Conservation (phyloP, 1,140 invertebrate genomes). For the Orchesella cincta region DNA sequence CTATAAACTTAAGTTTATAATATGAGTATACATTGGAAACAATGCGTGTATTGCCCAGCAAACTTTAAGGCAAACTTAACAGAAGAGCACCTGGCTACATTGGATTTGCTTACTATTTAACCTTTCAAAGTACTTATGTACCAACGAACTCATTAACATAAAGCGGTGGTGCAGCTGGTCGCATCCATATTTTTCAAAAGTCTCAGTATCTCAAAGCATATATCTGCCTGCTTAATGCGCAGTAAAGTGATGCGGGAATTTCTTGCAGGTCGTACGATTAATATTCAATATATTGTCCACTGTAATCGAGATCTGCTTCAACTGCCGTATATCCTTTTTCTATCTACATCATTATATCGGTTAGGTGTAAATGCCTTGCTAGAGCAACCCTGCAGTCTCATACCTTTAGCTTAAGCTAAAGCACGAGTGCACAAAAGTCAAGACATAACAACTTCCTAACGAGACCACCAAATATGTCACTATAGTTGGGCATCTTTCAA, state of each 20-base stretch:
- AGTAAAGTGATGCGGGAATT: neutral
- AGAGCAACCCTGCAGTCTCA: too few species aligned
- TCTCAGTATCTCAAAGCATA: neutral
- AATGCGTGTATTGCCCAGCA: neutral
- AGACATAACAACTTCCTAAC: too few species aligned
- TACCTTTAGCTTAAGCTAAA: neutral
- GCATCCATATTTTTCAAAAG: neutral
- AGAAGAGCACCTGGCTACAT: neutral
- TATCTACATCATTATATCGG: too few species aligned
- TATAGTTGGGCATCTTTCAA: too few species aligned
- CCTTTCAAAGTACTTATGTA: neutral
- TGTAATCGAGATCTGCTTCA: neutral
- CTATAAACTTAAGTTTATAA: slow-evolving; percentile 21
- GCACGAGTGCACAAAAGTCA: too few species aligned
- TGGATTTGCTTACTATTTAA: neutral
- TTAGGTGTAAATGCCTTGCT: too few species aligned
- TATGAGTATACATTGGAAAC: neutral
- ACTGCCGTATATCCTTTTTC: too few species aligned
- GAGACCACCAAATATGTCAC: too few species aligned
- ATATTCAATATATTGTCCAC: neutral
- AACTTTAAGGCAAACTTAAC: neutral
- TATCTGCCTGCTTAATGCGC: neutral
- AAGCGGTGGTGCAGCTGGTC: neutral
- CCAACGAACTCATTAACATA: neutral
- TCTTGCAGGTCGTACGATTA: neutral